Evolutionary conservation across 2,888 invertebrate species (phyloP), one percentile per base, ranked within the genome.

Genomic region (Prenolepis imparis): DNA sequence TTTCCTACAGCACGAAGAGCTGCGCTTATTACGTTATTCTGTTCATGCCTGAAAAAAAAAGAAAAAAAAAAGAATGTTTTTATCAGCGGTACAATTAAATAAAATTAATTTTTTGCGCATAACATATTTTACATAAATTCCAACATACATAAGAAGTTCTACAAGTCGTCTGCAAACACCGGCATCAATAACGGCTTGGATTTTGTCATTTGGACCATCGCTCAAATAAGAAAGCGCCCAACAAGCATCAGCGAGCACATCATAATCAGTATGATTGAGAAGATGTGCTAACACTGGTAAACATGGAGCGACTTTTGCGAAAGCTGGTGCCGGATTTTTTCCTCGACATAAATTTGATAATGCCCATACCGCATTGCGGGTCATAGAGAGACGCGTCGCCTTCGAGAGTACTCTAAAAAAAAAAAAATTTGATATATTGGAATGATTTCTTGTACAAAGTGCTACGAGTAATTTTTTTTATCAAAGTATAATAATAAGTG

Each of bases 361-460:
- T 64, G 99, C 98, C 99, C 99, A 99, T 1, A 99, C 99, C n/a
- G 98, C 98, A 95, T 99, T 99, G 88, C 99, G 96, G 36, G 97
- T 98, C 98, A 99, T 98, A 18, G 98, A 97, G 90, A 98, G 95
- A 89, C 98, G 96, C 74, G 96, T 96, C 83, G 97, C 96, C 95
- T 97, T 98, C 92, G 97, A 97, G 91, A 99, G 95, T 85, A 99
- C 96, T 93, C 98, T 98, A 95, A 52, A 21, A 12, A 78, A 95
- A 95, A 73, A 81, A n/a, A n/a, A n/a, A n/a, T n/a, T n/a, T 41
- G 0, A 67, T n/a, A 44, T 67, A 72, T n/a, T 74, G 44, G 15
- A 28, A 48, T 59, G 44, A 70, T 21, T 68, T 15, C 66, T 28
- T 55, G 9, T 8, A 5, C 36, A 4, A 32, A 9, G 9, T 63